Evolutionary conservation across 2,888 invertebrate genomes (phyloP).

Genomic region (Macrostomum cliftonense): DNA sequence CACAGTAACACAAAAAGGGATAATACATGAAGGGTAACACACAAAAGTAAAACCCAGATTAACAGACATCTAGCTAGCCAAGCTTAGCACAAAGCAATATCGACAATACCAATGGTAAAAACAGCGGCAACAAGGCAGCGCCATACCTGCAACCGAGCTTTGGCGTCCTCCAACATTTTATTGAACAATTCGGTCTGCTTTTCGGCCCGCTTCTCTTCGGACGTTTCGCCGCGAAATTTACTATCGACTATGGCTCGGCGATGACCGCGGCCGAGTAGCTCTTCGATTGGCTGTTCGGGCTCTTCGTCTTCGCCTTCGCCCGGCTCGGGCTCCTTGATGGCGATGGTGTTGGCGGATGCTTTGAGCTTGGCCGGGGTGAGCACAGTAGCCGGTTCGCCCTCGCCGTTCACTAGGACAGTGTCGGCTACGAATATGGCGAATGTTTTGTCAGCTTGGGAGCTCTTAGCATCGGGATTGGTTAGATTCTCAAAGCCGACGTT

Average conservation of each 20-base stretch:
- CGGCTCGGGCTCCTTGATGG: conserved; percentile 22
- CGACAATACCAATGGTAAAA: no score
- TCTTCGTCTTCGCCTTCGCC: conserved; percentile 56
- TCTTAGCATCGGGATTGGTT: conserved; percentile 50
- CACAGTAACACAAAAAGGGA: no score
- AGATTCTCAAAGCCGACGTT: conserved; percentile 75
- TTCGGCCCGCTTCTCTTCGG: conserved; percentile 86
- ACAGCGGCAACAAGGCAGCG: no score
- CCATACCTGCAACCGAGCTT: conserved; percentile 73
- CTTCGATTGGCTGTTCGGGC: conserved; percentile 35
- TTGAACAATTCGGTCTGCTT: conserved; percentile 85
- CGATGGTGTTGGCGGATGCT: neutral
- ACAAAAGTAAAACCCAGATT: no score
- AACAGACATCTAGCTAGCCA: no score
- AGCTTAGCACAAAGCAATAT: no score
- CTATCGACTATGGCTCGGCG: conserved; percentile 75
- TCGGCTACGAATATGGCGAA: conserved; percentile 89
- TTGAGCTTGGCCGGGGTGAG: conserved; percentile 8
- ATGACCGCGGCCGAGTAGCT: conserved; percentile 55
- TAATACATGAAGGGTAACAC: no score
- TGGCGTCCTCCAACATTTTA: conserved; percentile 73
- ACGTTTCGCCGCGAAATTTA: conserved; percentile 75
- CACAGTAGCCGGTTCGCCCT: conserved; percentile 17
- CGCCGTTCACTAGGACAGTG: conserved; percentile 64
- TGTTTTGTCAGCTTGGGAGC: conserved; percentile 56